Evolutionary conservation across 2,797 vertebrate species (phyloP), one percentile per base, ranked within the genome.

Genomic region (Champsocephalus esox): DNA sequence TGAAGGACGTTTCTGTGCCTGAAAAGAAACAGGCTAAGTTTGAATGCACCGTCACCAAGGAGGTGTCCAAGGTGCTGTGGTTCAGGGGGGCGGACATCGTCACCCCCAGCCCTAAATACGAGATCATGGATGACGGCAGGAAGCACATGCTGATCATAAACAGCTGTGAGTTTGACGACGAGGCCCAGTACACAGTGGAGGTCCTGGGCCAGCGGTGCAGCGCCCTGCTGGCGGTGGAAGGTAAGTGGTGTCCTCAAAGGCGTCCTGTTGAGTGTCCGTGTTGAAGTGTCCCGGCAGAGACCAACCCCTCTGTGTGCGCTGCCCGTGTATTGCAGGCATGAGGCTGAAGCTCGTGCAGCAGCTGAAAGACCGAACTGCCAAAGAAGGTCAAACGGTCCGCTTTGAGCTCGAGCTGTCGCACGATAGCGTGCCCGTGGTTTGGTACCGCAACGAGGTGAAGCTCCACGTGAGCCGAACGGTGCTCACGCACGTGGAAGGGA

Each of bases 141-240:
- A 99, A 98, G 80, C 98, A 99, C 86, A 98, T 99, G 87, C 96
- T 99, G 90, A 94, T 99, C 79, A 97, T 99, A 91, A 99, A 99
- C 92, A 95, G 95, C 87, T 98, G 97, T 93, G 96, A 96, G 80
- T 99, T 99, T 95, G 96, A 98, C 13, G 98, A 99, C 58, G 98
- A 99, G 93, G 96, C 95, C 51, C 93, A 98, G 88, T 99, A 98
- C 79, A 96, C 96, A 5, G 93, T 98, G 64, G 96, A 98, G 80
- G 97, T 96, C 55, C 91, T 97, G 71, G 97, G 94, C 73, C 96
- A 96, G 79, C 97, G 92, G 68, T 96, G 96, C 6, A 95, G 96
- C 4, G 97, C 97, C 80, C 96, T 92, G 82, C 93, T 99, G 46
- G 92, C 87, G 73, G 98, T 99, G 70, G 97, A 98, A 96, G 98